A percentile compares a stretch with the other conserved stretches of the same genome.
These are phyloP conservation scores for Bambusicola thoracicus DNA, from an alignment of 2,113 vertebrate genomes.

Conservation along the genomic window DNA sequence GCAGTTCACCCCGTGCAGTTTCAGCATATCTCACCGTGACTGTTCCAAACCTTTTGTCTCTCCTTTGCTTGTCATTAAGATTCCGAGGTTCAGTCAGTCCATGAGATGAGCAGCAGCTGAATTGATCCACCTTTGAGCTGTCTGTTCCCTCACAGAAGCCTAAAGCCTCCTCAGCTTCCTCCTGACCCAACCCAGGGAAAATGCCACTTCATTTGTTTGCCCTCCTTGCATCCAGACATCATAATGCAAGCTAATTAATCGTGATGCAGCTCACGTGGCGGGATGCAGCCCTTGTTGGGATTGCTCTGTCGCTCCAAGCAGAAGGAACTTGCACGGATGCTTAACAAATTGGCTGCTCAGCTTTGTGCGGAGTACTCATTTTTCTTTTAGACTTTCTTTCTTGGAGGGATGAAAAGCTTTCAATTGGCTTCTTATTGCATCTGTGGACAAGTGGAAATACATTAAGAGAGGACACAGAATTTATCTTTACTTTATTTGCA, in stretches of 20 bases:
- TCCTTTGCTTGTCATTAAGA: background rate
- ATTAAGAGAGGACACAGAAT: background rate
- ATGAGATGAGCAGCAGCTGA: background rate
- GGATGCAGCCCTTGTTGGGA: background rate
- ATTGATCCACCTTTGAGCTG: background rate
- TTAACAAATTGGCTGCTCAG: constrained; percentile 62
- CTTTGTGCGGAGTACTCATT: constrained; percentile 44
- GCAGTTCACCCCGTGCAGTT: background rate
- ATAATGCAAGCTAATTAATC: constrained; percentile 57
- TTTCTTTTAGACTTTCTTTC: constrained; percentile 55
- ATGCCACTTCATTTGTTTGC: constrained; percentile 30
- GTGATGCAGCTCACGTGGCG: background rate
- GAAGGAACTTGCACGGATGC: background rate
- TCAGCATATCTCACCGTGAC: background rate
- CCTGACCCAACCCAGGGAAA: background rate
- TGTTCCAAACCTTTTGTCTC: background rate
- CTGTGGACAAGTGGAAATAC: background rate
- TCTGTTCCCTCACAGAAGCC: background rate
- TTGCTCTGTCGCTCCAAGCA: constrained; percentile 17
- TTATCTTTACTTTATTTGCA: constrained; percentile 64
- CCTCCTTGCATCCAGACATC: background rate
- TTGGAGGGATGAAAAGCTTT: constrained; percentile 22
- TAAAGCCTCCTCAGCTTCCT: background rate
- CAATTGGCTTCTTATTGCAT: constrained; percentile 12
- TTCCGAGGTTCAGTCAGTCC: background rate